phyloP scores from a whole-genome alignment of 2,888 invertebrate genomes.

The Sminthurides aquaticus region DNA sequence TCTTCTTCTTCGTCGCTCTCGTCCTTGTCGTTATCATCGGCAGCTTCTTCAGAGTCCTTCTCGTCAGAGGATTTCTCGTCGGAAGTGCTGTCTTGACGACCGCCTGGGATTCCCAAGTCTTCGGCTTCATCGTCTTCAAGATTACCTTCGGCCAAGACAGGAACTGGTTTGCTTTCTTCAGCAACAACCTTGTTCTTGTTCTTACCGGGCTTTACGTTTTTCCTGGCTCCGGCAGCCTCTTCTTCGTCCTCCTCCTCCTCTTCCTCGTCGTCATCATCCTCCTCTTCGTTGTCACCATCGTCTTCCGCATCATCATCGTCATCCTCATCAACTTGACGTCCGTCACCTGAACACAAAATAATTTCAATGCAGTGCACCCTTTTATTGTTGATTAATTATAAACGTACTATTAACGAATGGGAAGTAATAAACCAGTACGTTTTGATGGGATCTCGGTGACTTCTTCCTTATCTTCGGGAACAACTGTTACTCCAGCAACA shows the following conservation, averaged over 20 bases:
- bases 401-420: too few relatives aligned
- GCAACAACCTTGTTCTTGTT: conserved; percentile 22
- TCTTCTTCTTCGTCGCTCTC: conserved; percentile 33
- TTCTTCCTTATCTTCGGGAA: conserved; percentile 17
- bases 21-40: conserved; percentile 30
- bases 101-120: conserved; percentile 40
- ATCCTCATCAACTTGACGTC: conserved; percentile 31
- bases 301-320: conserved; percentile 38
- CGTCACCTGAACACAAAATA: conserved; percentile 16
- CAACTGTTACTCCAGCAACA: conserved; percentile 15
- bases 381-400: too few relatives aligned
- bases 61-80: conserved; percentile 35
- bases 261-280: conserved; percentile 40
- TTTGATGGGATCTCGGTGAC: conserved; percentile 9
- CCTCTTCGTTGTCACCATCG: conserved; percentile 36
- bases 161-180: conserved; percentile 36
- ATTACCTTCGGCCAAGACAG: conserved; percentile 38
- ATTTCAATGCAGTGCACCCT: too few relatives aligned
- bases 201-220: neutral
- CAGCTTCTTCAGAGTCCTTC: conserved; percentile 31
- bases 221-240: conserved; percentile 26
- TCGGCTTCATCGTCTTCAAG: conserved; percentile 43
- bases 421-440: too few relatives aligned
- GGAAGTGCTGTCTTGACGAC: conserved; percentile 36
- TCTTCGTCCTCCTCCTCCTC: conserved; percentile 41